Evolutionary conservation across 1,140 invertebrate species (phyloP), one percentile per base, ranked within the genome.

Genomic region (Apis florea): DNA sequence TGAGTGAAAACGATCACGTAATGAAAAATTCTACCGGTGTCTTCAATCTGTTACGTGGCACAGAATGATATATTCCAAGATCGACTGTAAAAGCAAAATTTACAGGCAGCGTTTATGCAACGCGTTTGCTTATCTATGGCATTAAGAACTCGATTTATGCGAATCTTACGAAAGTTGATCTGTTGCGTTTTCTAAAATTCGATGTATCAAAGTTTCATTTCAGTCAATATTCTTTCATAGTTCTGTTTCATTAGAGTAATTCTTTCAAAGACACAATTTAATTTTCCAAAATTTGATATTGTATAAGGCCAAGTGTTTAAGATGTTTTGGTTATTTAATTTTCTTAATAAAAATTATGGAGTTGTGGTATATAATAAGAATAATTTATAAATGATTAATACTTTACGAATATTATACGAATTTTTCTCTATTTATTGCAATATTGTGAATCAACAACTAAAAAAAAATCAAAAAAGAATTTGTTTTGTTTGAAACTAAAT

Each of bases 1-100:
- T 64, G 17, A 5, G 79, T 81, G 71, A 81, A 81, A 81, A 75
- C 79, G 79, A 75, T 75, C 79, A 77, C 66, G 74, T 77, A 82
- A 82, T 77, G 15, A 54, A 69, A 40, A 49, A 69, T 76, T 68
- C 40, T 17, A 5, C 11, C 21, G 2, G 2, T 26, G 54, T 54
- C 72, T n/a, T 12, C 63, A 4, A 9, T 12, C 10, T 8, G 61
- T 76, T 69, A 68, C 63, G 71, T 56, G 31, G 31, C 0, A 40
- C 0, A 3, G 31, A 51, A n/a, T 49, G 40, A 61, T 26, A 70
- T 72, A 56, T 72, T 6, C 9, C 49, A 49, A 40, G 17, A n/a
- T 12, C 61, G 5, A 26, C 68, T 17, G 6, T 47, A 53, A 13
- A 40, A n/a, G 26, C 79, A 26, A 47, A 71, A 64, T 63, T 63